Evolutionary conservation across 2,888 invertebrate species (phyloP), one percentile per base, ranked within the genome.

Genomic region (Scotopteryx bipunctaria): DNA sequence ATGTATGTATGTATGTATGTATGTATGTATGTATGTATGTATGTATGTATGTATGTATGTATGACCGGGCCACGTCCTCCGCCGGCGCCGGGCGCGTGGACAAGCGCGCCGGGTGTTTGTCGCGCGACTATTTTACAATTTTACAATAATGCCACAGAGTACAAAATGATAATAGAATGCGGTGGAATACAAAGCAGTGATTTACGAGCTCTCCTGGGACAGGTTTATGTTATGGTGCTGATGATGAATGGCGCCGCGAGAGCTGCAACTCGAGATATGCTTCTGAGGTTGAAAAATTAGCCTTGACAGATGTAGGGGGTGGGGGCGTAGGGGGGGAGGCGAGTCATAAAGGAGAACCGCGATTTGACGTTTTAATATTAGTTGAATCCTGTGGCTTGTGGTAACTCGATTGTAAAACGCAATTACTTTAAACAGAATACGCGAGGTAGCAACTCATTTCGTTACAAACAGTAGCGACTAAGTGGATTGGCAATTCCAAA

Each of bases 191-290:
- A 50, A 23, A 36, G 48, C 55, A 38, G 55, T 66, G 69, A 71
- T 71, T 64, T 64, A 69, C 51, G 64, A 35, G 46, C 14, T 43
- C 33, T 48, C 48, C 54, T 32, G 50, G 59, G 65, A 59, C 58
- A 55, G 52, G 54, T 59, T 53, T 45, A 57, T 49, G 65, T 54
- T 37, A 55, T 40, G 49, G 25, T 23, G 32, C 43, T 29, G 40
- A 49, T 58, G 52, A 58, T 49, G 55, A 37, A 55, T 49, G 55
- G 43, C 23, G 13, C 9, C 31, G 33, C 29, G 35, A 35, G 32
- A 8, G 43, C 32, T 40, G 17, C 15, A 8, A 3, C 15, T 11
- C 0, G 23, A 40, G 38, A 38, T 27, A 35, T 19, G 19, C 2
- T 13, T 3, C 13, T 9, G 27, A 35, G 35, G 27, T 17, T 37